Conservation (phyloP, 2,888 invertebrate genomes). For the Trimorus sp. region DNA sequence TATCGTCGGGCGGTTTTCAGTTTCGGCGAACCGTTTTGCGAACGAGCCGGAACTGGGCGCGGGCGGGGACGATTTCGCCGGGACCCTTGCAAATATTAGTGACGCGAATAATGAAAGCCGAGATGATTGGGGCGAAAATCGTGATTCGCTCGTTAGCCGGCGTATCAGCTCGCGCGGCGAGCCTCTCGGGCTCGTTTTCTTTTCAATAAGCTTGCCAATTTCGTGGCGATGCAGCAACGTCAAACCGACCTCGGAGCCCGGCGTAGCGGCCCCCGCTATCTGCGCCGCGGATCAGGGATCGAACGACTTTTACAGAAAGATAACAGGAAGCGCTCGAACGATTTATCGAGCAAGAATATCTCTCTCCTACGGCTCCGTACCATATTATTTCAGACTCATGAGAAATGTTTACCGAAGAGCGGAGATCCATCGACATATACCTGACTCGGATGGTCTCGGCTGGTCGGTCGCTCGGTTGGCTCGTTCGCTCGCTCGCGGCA, state of each 20-base stretch:
- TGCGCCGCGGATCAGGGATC: conserved; percentile 64
- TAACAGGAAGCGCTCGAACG: conserved; percentile 68
- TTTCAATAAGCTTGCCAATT: conserved; percentile 66
- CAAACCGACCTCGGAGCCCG: conserved; percentile 55
- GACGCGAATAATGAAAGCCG: conserved; percentile 60
- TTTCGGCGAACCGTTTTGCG: conserved; percentile 29
- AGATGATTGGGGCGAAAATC: conserved; percentile 54
- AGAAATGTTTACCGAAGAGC: conserved; percentile 68
- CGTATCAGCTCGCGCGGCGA: conserved; percentile 18
- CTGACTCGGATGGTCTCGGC: conserved; percentile 43
- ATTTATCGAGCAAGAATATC: conserved; percentile 67
- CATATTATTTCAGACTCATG: conserved; percentile 68
- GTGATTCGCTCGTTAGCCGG: conserved; percentile 61
- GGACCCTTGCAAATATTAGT: conserved; percentile 54
- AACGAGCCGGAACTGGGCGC: conserved; percentile 49
- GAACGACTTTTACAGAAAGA: conserved; percentile 69
- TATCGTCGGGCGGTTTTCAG: conserved; percentile 48
- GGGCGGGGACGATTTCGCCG: conserved; percentile 15
- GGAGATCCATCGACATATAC: conserved; percentile 58
- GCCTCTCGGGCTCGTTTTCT: conserved; percentile 52
- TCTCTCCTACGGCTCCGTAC: conserved; percentile 58
- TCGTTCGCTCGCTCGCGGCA: conserved; percentile 40
- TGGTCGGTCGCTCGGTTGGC: conserved; percentile 24
- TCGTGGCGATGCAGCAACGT: conserved; percentile 61
- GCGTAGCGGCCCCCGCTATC: conserved; percentile 59